These are phyloP conservation scores for Telmatochromis sp. DNA, from an alignment of 2,113 vertebrate species.

Conservation along the genomic window DNA sequence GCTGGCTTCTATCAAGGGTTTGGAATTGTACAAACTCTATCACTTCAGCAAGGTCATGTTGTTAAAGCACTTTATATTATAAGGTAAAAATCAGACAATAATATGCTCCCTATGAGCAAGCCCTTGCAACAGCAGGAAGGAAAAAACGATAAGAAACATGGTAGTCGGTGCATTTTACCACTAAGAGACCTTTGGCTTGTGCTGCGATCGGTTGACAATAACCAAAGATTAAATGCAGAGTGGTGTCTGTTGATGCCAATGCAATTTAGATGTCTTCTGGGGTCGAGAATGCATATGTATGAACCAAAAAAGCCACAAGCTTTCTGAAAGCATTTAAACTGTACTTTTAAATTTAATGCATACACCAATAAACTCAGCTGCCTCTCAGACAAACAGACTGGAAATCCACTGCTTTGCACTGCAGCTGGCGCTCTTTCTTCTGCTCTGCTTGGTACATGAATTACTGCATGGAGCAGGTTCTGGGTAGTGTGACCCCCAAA, in stretches of 20 bases:
- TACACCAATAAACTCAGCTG: neutral
- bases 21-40: neutral
- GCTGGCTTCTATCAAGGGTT: neutral
- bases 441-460: neutral
- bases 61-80: neutral
- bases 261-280: neutral
- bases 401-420: neutral
- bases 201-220: neutral
- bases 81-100: neutral
- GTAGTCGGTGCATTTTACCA: neutral
- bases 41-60: neutral
- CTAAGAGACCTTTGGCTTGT: neutral
- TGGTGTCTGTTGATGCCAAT: neutral
- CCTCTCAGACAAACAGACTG: neutral
- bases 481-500: neutral
- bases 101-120: neutral
- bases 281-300: neutral
- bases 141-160: neutral
- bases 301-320: neutral
- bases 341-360: neutral
- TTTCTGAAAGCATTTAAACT: neutral
- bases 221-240: neutral
- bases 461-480: neutral
- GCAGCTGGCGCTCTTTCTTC: neutral
- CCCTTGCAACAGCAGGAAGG: rapidly evolving